phyloP scores from a whole-genome alignment of 1,140 invertebrate species.

The Lethrus apterus region DNA sequence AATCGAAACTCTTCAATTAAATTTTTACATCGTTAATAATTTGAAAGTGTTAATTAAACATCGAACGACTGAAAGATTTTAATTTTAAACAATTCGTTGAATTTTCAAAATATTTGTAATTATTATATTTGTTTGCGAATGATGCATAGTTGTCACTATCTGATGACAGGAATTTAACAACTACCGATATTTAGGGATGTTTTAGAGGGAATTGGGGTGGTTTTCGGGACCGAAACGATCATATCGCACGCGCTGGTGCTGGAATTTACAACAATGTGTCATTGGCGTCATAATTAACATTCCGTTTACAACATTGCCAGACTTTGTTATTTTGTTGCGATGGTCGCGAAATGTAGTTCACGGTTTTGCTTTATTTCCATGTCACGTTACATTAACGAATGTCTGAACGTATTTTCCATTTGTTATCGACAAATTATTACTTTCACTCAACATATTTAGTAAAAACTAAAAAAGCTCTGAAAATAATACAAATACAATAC shows the following conservation, averaged over 20 bases:
- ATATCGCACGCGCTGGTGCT: slow-evolving; percentile 29
- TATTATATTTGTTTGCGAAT: slow-evolving; percentile 20
- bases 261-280: slow-evolving; percentile 36
- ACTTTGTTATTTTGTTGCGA: slow-evolving; percentile 29
- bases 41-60: no score
- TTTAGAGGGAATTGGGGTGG: slow-evolving; percentile 20
- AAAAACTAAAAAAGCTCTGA: no score
- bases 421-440: no score
- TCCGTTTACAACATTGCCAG: slow-evolving; percentile 27
- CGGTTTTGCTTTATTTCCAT: slow-evolving; percentile 12
- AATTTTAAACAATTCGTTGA: no score
- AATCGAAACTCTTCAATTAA: no score
- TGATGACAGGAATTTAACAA: slow-evolving; percentile 37
- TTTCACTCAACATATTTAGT: no score
- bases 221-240: slow-evolving; percentile 29
- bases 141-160: slow-evolving; percentile 35
- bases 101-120: slow-evolving; percentile 12
- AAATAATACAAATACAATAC: no score
- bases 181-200: slow-evolving; percentile 33
- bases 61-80: no score
- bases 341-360: slow-evolving; percentile 7
- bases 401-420: no score
- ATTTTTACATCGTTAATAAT: no score
- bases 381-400: no score
- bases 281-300: slow-evolving; percentile 38